These are phyloP conservation scores for Galerucella pusilla DNA, from an alignment of 2,888 invertebrate genomes.

Conservation along the genomic window DNA sequence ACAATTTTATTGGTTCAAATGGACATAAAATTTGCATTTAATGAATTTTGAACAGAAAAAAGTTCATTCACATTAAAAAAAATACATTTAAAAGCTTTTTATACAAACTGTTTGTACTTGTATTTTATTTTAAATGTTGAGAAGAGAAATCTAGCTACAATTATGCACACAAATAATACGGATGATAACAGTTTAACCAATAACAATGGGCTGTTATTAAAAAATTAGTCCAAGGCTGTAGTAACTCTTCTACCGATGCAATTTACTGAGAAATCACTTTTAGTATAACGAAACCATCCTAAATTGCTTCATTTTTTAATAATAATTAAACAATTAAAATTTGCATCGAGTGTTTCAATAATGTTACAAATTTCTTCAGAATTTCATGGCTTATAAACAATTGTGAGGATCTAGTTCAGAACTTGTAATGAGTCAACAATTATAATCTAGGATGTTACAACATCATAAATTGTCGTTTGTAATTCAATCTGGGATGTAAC, in stretches of 20 bases:
- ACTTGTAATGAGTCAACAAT: constrained; percentile 26
- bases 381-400: constrained; percentile 30
- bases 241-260: constrained; percentile 23
- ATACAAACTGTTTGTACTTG: background rate
- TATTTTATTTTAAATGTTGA: constrained; percentile 1
- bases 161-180: background rate
- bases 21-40: too few relatives aligned
- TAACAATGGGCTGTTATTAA: constrained; percentile 30
- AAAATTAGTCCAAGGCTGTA: constrained; percentile 32
- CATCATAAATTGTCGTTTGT: constrained; percentile 23
- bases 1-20: too few relatives aligned
- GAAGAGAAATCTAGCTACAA: constrained; percentile 7
- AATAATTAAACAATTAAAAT: constrained; percentile 46
- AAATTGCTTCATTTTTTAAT: constrained; percentile 40
- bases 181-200: constrained; percentile 23
- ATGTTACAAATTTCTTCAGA: constrained; percentile 33
- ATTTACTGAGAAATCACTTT: constrained; percentile 33
- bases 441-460: constrained; percentile 18
- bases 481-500: constrained; percentile 16
- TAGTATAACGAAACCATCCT: constrained; percentile 36
- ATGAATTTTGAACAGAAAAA: too few relatives aligned
- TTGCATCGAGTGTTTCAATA: constrained; percentile 42
- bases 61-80: background rate
- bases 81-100: background rate
- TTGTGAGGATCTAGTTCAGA: constrained; percentile 23